Evolutionary conservation across 2,113 vertebrate species (phyloP).

Genomic region (Platysternon megacephalum): DNA sequence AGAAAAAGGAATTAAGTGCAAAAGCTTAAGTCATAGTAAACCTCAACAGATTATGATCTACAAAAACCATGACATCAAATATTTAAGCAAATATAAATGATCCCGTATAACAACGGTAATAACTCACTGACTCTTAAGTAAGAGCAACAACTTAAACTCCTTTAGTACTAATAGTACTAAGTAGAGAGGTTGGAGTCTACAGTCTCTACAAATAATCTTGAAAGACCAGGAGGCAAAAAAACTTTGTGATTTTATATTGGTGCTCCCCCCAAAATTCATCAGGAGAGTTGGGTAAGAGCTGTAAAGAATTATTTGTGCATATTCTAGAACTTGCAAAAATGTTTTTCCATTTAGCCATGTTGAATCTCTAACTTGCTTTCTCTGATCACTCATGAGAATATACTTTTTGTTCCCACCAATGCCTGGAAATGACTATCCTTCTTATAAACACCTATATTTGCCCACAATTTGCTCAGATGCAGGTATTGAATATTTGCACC

Average conservation of each 20-base stretch:
- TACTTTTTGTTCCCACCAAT: too few species aligned
- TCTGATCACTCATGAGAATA: too few species aligned
- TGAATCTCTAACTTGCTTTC: too few species aligned
- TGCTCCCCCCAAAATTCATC: background rate
- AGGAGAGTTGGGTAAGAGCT: background rate
- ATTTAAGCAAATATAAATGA: background rate
- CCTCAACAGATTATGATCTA: background rate
- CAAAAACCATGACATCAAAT: background rate
- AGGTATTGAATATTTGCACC: background rate
- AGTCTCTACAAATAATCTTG: background rate
- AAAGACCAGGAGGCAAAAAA: background rate
- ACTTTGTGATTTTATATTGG: background rate
- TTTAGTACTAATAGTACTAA: too few species aligned
- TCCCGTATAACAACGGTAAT: background rate
- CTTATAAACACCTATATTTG: too few species aligned
- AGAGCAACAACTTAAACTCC: background rate
- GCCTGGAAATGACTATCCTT: too few species aligned
- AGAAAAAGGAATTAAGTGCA: background rate
- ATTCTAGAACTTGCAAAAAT: too few species aligned
- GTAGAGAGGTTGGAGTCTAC: background rate
- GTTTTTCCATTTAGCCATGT: too few species aligned
- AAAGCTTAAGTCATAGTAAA: background rate
- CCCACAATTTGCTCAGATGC: background rate
- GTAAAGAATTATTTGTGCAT: background rate
- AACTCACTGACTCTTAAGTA: background rate